Base-by-base conservation (phyloP, 2,888 invertebrate species). In the Macrosoma leucophasiata region DNA sequence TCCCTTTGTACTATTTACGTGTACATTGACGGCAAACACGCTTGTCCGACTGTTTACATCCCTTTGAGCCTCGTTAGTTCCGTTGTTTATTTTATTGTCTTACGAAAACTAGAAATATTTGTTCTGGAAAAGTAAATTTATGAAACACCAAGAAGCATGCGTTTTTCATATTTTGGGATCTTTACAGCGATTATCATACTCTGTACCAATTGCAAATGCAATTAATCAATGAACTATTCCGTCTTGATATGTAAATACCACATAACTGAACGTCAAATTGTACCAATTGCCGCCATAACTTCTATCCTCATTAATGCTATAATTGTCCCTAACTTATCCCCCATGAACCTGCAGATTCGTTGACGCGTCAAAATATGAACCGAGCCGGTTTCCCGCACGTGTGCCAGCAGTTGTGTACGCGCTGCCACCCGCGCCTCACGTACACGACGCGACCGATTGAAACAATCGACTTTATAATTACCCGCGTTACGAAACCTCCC, bases 331-430 rank as follows among this genome's bases (percentile, higher is more conserved):
- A 5, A 4, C 4, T 17, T 5, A 18, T 13, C 18, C 6, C 12
- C 9, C 17, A 29, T 10, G 18, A 20, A 17, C 17, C 20, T 20
- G 13, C 25, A 13, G 14, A 25, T 8, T 26, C 17, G 17, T 13
- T n/a, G 33, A 15, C 22, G 62, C 67, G 64, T 67, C 68, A 61
- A 62, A 67, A 63, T 61, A 56, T 62, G 62, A 59, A 60, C 59
- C 56, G 58, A 52, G 58, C 58, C 58, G 58, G 62, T 61, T n/a
- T 60, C 50, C 42, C 54, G 67, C 69, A 73, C 69, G 71, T 74
- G 72, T 65, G 57, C 51, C n/a, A 58, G 50, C 73, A 76, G 78
- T 76, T 61, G 65, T 50, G 60, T 54, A 48, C 36, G 43, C 55
- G 67, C 50, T 71, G 70, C 52, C 69, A 38, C 36, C 39, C 46